Evolutionary conservation across 53 echinoderm and acorn worm genomes (phyloP), one percentile per base, ranked within the genome.

Genomic region (Patiria pectinifera): DNA sequence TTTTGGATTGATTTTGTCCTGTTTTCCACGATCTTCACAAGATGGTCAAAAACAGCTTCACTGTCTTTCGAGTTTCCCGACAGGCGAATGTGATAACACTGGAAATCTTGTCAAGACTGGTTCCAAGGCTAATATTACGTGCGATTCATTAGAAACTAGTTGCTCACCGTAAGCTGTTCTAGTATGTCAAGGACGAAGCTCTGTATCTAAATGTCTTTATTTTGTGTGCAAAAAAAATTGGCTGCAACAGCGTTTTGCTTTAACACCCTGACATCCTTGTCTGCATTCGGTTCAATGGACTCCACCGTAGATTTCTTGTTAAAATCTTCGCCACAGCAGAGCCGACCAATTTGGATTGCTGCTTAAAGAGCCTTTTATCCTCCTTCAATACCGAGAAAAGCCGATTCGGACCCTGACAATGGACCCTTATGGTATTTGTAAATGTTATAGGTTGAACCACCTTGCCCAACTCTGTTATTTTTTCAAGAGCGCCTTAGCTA

Each of bases 161-260:
- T 76, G 7, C 10, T 4, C 2, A 26, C 35, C 4, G 10, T 19
- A 15, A 16, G 48, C 48, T 80, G 26, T 48, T 80, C 26, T 9
- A 80, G 80, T 18, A 80, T 80, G 48, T 80, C 80, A 26, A 80
- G 49, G 48, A 48, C 19, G 48, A 80, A 80, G 70, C n/a, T n/a
- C n/a, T n/a, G n/a, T n/a, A n/a, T n/a, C n/a, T 19, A 16, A 8
- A 70, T 16, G 3, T 70, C 15, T 13, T 16, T 19, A 16, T 70
- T 16, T 11, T 3, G 15, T 70, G 10, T 70, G 8, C 70, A 13
- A 4, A 59, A 59, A 3, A 16, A 9, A 4, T 16, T 19, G 70
- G 8, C 11, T 59, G 6, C 60, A 7, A 59, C 60, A 7, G 60
- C 6, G 60, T n/a, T n/a, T n/a, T n/a, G 60, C 6, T 7, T 59